Base-by-base conservation (phyloP, 2,797 vertebrate species). In the Pygocentrus nattereri region DNA sequence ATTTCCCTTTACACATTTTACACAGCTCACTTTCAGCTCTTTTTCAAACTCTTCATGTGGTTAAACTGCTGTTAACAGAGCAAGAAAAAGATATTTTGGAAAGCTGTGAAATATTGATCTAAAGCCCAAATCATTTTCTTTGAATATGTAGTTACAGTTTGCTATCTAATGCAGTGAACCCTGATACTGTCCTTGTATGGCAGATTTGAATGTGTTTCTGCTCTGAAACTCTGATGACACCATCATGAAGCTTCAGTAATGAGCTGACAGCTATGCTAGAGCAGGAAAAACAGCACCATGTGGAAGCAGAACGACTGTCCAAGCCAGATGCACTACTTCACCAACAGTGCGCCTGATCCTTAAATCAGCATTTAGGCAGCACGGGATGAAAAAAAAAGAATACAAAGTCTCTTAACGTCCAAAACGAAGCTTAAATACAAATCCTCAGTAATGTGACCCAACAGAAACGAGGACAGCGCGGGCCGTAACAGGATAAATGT, bases 371-470 rank as follows among this genome's bases (percentile, higher is more conserved):
- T 6, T 34, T 6, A 34, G 34, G 2, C 41, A 12, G 23, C 10
- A 69, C 5, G 4, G 18, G 19, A 75, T 50, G 34, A 76, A 58
- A n/a, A 68, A 23, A 76, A 61, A 72, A 13, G 21, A 80, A 41
- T 19, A 41, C 8, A 25, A 10, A n/a, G 67, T 12, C 49, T 18
- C n/a, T n/a, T 34, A 3, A 2, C n/a, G 4, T 11, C 21, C 21
- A 16, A n/a, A 6, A 50, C 30, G 8, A 18, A 72, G 59, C 21
- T 49, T 41, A 70, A 71, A 70, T 58, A 23, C 62, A 74, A 74
- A 78, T 79, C 69, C 15, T n/a, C 67, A 65, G 19, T 34, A 74
- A 78, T 18, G 13, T 16, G 61, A 18, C 19, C 38, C 72, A 44
- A 58, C 52, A 16, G 30, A 41, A 61, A 76, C 16, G 31, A 47